These are phyloP conservation scores for Cariama cristata DNA, from an alignment of 2,113 vertebrate genomes.

Conservation along the genomic window DNA sequence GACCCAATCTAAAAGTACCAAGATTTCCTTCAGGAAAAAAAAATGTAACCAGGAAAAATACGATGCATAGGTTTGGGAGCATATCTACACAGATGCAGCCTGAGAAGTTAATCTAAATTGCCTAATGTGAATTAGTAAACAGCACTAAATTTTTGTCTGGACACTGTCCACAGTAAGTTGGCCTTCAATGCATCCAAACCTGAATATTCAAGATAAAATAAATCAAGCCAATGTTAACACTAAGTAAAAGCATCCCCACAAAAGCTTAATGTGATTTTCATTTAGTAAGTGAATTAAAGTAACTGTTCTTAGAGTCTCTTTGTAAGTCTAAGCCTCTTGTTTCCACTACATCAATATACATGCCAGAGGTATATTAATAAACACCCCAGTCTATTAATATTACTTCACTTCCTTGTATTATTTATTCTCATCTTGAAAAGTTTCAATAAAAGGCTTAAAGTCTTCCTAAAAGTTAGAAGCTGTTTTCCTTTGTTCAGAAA, in stretches of 20 bases:
- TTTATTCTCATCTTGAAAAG: neutral
- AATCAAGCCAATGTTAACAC: neutral
- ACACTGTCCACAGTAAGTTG: neutral
- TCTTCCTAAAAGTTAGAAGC: neutral
- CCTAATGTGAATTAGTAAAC: neutral
- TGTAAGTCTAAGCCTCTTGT: neutral
- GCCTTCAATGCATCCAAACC: neutral
- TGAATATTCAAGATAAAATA: neutral
- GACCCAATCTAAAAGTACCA: neutral
- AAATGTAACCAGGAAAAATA: neutral
- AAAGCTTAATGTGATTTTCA: conserved; percentile 14
- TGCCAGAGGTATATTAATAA: neutral
- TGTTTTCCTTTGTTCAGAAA: neutral
- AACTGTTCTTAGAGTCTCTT: neutral
- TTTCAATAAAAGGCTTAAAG: neutral
- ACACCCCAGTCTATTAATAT: neutral
- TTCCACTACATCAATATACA: neutral
- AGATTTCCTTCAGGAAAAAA: neutral
- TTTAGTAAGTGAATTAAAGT: conserved; percentile 8
- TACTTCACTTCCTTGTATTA: neutral
- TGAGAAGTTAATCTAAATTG: neutral
- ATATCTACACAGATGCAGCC: neutral
- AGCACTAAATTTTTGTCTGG: neutral
- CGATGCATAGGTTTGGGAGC: rapidly evolving
- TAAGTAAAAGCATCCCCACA: neutral